Evolutionary conservation across 2,888 invertebrate genomes (phyloP).

Genomic region (Strigamia maritima): DNA sequence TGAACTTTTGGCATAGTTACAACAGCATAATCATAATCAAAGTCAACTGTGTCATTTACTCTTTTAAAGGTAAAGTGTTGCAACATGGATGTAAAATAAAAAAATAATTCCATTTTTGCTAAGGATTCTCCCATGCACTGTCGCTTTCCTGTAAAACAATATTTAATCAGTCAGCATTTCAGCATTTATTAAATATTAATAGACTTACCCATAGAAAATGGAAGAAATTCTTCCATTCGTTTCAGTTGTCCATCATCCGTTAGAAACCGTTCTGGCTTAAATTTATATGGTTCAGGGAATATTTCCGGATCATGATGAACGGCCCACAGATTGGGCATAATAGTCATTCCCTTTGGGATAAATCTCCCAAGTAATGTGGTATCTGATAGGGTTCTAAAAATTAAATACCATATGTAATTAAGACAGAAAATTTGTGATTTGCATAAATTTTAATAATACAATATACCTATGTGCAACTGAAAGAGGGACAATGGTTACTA

Average conservation of each 20-base stretch:
- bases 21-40: neutral
- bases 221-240: constrained; percentile 36
- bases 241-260: constrained; percentile 38
- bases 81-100: neutral
- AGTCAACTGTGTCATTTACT: neutral
- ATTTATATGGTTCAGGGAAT: constrained; percentile 36
- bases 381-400: no score
- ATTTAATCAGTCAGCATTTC: no score
- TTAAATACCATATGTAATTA: no score
- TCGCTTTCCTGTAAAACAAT: constrained; percentile 4
- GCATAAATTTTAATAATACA: no score
- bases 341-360: constrained; percentile 39
- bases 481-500: neutral
- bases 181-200: no score
- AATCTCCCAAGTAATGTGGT: constrained; percentile 6
- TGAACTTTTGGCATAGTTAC: neutral
- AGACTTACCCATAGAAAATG: constrained; percentile 40
- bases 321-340: constrained; percentile 40
- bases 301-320: constrained; percentile 40
- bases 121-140: neutral
- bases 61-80: neutral
- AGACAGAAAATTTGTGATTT: no score
- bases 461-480: neutral
- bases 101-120: neutral
- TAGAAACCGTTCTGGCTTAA: constrained; percentile 41